Evolutionary conservation across 2,113 vertebrate species (phyloP).

Genomic region (Neolamprologus fasciatus): DNA sequence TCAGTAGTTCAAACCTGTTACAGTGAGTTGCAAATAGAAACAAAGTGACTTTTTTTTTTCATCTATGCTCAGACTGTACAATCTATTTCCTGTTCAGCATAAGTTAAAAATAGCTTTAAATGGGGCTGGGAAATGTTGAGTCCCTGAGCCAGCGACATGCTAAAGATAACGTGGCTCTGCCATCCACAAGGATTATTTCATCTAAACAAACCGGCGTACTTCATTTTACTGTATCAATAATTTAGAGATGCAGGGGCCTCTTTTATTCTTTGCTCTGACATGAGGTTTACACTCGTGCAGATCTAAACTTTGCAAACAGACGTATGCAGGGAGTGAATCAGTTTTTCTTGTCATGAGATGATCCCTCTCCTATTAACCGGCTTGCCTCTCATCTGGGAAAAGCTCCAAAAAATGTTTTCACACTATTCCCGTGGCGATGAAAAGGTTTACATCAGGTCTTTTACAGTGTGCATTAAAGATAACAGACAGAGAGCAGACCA

Average conservation of each 20-base stretch:
- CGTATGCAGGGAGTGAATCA: constrained; percentile 9
- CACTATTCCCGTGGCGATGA: background rate
- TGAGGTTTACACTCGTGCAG: constrained; percentile 26
- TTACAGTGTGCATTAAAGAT: constrained; percentile 26
- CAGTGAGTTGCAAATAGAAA: constrained; percentile 34
- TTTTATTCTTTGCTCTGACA: constrained; percentile 26
- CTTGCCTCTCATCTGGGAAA: background rate
- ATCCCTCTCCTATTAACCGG: background rate
- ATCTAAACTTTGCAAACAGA: background rate
- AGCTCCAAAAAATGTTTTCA: background rate
- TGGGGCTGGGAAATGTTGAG: constrained; percentile 24
- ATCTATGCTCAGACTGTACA: constrained; percentile 23
- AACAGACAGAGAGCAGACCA: background rate
- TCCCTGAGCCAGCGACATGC: constrained; percentile 16
- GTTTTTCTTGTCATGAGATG: constrained; percentile 2
- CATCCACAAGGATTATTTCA: constrained; percentile 16
- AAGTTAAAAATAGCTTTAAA: constrained; percentile 54
- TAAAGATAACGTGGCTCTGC: constrained; percentile 33
- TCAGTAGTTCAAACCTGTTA: background rate
- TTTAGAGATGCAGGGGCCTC: constrained; percentile 29
- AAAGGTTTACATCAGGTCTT: constrained; percentile 20
- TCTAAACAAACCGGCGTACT: constrained; percentile 35
- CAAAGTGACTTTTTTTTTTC: constrained; percentile 22
- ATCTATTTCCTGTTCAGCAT: constrained; percentile 30
- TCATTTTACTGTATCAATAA: constrained; percentile 46